phyloP scores from a whole-genome alignment of 2,888 invertebrate genomes.

The Microchrysa polita region DNA sequence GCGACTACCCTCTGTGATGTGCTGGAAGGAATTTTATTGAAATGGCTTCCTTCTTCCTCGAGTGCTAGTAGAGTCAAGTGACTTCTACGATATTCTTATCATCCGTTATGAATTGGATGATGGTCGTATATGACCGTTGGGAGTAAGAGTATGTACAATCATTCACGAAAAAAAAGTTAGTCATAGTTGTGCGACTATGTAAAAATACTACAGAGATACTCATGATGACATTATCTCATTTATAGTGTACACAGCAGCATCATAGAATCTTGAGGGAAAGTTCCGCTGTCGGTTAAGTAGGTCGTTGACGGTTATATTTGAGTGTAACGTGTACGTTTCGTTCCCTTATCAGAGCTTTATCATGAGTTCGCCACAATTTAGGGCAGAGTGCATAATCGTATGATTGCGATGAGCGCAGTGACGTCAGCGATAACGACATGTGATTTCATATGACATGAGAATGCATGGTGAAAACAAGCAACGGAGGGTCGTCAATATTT shows the following conservation, averaged over 20 bases:
- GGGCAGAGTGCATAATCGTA: slow-evolving; percentile 45
- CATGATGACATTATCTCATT: slow-evolving; percentile 23
- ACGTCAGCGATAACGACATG: slow-evolving; percentile 28
- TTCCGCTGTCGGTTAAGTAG: slow-evolving; percentile 28
- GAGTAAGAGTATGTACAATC: too few species aligned
- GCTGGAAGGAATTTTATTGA: too few species aligned
- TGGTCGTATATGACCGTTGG: too few species aligned
- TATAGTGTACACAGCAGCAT: too few species aligned
- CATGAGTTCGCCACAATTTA: slow-evolving; percentile 31
- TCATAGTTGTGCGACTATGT: slow-evolving; percentile 2
- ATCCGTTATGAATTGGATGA: too few species aligned
- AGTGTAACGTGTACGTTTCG: not conserved
- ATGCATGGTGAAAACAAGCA: too few species aligned
- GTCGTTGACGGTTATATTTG: slow-evolving; percentile 17
- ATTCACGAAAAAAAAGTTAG: not conserved
- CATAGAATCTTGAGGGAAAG: slow-evolving; percentile 1
- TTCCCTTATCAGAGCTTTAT: slow-evolving; percentile 36
- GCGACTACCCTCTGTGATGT: slow-evolving; percentile 9
- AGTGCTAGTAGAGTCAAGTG: too few species aligned
- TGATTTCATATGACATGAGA: too few species aligned
- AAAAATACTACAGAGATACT: not conserved
- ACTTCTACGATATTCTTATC: too few species aligned
- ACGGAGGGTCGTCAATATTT: too few species aligned
- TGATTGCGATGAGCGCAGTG: slow-evolving; percentile 20
- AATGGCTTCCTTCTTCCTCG: too few species aligned